Percentiles rank a stretch among this genome's conserved stretches.
Evolutionary conservation across 2,888 invertebrate species (phyloP).

Genomic region (Melinopterus prodromus): DNA sequence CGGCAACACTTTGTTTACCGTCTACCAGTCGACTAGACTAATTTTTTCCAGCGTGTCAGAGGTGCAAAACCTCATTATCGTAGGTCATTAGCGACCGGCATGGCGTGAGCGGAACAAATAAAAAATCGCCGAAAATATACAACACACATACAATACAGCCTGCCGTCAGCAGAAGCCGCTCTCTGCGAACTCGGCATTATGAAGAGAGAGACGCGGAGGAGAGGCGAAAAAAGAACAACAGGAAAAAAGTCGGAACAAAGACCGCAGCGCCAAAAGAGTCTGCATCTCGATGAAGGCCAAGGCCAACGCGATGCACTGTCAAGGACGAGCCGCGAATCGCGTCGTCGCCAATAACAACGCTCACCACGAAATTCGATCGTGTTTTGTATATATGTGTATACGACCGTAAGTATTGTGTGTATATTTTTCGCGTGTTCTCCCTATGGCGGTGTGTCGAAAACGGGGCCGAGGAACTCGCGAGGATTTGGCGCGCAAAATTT

Average conservation of each 20-base stretch:
- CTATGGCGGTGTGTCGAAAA: no score
- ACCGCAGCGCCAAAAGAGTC: conserved; percentile 21
- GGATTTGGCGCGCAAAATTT: not conserved
- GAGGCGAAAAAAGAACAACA: conserved; percentile 23
- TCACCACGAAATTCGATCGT: conserved; percentile 23
- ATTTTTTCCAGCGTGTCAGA: conserved; percentile 6
- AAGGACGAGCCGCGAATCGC: conserved; percentile 49
- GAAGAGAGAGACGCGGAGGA: not conserved
- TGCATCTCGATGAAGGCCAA: conserved; percentile 58
- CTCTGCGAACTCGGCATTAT: conserved; percentile 12
- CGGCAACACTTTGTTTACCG: not conserved
- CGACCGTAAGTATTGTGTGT: no score
- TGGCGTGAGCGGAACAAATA: conserved; percentile 20
- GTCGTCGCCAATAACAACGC: conserved; percentile 34
- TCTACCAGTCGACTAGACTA: not conserved
- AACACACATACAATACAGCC: not conserved
- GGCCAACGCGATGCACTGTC: conserved; percentile 54
- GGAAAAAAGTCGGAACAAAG: conserved; percentile 21
- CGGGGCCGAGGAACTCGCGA: not conserved
- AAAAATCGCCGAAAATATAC: conserved; percentile 18
- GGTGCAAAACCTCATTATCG: conserved; percentile 25
- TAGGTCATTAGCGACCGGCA: conserved; percentile 18
- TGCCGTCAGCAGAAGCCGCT: not conserved
- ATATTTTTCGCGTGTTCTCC: no score
- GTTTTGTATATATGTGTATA: not conserved